Evolutionary conservation across 2,888 invertebrate species (phyloP).

Genomic region (Rhamnusium bicolor): DNA sequence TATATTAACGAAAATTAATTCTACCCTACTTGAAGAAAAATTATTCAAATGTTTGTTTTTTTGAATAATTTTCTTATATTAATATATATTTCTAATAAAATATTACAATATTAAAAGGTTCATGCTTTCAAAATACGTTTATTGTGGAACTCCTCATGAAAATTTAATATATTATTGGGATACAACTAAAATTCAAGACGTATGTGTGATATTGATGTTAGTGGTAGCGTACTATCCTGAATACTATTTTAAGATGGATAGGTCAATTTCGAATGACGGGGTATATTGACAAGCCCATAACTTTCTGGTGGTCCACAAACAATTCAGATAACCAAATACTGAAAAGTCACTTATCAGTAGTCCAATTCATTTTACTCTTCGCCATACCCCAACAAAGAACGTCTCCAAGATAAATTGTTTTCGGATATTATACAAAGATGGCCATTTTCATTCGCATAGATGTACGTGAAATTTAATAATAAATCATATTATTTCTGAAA

Average conservation of each 20-base stretch:
- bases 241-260: constrained; percentile 16
- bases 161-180: neutral
- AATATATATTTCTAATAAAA: neutral
- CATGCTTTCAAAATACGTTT: neutral
- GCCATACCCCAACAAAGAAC: neutral
- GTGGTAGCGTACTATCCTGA: neutral
- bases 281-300: constrained; percentile 25
- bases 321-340: constrained; percentile 26
- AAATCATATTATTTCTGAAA: too few relatives aligned
- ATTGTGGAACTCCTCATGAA: neutral
- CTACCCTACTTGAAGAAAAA: too few relatives aligned
- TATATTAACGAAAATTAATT: too few relatives aligned
- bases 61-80: too few relatives aligned
- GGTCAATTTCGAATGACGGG: constrained; percentile 19
- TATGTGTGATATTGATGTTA: neutral
- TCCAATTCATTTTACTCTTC: constrained; percentile 6
- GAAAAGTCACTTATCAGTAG: constrained; percentile 27
- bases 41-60: too few relatives aligned
- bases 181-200: neutral
- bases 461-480: too few relatives aligned
- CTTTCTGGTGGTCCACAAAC: constrained; percentile 18
- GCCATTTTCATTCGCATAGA: neutral
- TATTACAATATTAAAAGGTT: neutral
- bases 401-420: neutral
- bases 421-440: neutral